Evolutionary conservation across 2,113 vertebrate species (phyloP).

Genomic region (Axis porcinus): DNA sequence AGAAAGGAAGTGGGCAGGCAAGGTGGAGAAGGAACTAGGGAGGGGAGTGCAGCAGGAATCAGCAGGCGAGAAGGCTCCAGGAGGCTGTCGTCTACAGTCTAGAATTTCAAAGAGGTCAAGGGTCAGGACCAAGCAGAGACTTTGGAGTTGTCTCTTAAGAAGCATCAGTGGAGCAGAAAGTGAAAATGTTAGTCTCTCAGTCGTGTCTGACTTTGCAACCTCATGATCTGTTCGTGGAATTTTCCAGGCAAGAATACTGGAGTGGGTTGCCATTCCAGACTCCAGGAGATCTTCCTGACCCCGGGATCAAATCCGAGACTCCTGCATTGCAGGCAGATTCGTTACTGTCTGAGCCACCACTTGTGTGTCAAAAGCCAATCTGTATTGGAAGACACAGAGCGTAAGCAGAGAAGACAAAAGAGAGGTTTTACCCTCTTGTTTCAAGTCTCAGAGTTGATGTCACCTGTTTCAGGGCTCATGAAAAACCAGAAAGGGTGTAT

Average conservation of each 20-base stretch:
- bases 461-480: neutral
- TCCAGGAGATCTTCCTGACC: neutral
- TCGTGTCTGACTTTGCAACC: neutral
- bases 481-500: neutral
- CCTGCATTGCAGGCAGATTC: neutral
- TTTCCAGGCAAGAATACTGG: neutral
- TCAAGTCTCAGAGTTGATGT: neutral
- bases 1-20: neutral
- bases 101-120: neutral
- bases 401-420: neutral
- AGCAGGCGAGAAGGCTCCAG: accelerated
- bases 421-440: neutral
- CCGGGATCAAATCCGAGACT: neutral
- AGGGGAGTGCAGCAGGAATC: neutral
- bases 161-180: neutral
- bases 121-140: neutral
- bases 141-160: neutral
- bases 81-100: neutral
- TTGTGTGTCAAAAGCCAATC: neutral
- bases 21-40: neutral
- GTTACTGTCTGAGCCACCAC: neutral
- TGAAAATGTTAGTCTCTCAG: neutral
- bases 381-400: neutral
- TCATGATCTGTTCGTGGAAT: neutral
- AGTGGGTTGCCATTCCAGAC: neutral